A percentile compares a stretch with the other conserved stretches of the same genome.
phyloP scores from a whole-genome alignment of 2,113 vertebrate species.

The Microcebus jonahi region DNA sequence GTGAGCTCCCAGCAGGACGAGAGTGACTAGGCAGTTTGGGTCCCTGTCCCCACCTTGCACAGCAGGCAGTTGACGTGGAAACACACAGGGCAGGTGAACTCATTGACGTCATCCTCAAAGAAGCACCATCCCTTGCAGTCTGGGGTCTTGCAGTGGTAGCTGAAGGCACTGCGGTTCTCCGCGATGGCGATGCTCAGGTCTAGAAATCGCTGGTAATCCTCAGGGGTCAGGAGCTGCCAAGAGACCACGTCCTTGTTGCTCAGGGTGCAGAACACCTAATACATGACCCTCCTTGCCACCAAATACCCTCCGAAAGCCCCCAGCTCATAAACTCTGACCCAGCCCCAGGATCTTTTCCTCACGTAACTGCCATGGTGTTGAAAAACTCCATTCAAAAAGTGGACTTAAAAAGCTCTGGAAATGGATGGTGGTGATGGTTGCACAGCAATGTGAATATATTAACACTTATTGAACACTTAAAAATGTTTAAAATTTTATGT shows the following conservation, averaged over 20 bases:
- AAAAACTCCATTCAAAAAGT: background rate
- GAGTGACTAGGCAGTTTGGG: background rate
- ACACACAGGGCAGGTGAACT: constrained; percentile 86
- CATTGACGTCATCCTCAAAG: constrained; percentile 92
- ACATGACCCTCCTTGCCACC: background rate
- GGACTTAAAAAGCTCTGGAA: background rate
- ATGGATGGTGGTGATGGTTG: background rate
- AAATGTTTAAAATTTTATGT: background rate
- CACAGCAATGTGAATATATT: background rate
- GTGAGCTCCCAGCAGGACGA: background rate
- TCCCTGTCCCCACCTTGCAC: constrained; percentile 82
- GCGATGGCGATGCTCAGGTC: constrained; percentile 90
- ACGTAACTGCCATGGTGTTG: background rate
- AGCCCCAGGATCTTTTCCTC: background rate
- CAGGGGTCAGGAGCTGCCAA: constrained; percentile 87
- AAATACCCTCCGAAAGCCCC: background rate
- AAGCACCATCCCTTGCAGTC: constrained; percentile 94
- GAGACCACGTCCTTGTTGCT: background rate
- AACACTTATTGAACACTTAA: background rate
- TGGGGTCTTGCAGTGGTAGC: constrained; percentile 92
- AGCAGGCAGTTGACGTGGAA: constrained; percentile 83
- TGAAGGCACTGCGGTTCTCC: constrained; percentile 89
- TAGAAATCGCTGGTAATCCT: constrained; percentile 89
- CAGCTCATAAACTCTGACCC: background rate
- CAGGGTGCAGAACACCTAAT: background rate